Evolutionary conservation across 2,113 vertebrate genomes (phyloP).

Genomic region (Eubucco bourcierii): DNA sequence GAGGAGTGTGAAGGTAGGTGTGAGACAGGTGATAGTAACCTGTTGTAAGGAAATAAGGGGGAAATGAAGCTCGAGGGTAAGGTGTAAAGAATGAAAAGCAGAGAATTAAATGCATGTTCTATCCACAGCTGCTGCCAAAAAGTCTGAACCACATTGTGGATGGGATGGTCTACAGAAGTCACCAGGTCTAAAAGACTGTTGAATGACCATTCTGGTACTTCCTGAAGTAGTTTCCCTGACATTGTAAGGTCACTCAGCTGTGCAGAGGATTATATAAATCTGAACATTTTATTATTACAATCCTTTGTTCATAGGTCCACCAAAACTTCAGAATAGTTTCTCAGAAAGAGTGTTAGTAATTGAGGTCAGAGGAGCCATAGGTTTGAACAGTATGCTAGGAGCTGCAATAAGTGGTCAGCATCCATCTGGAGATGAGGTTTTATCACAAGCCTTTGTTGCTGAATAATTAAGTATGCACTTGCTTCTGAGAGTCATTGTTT

Average conservation of each 20-base stretch:
- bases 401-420: constrained; percentile 1
- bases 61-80: neutral
- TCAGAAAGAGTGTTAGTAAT: constrained; percentile 48
- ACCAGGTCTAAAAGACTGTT: neutral
- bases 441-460: constrained; percentile 9
- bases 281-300: neutral
- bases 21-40: neutral
- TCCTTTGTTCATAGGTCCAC: neutral
- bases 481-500: neutral
- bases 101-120: neutral
- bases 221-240: neutral
- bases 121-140: neutral
- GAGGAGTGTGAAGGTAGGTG: neutral
- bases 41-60: neutral
- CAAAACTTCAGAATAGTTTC: constrained; percentile 9
- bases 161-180: neutral
- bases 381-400: neutral
- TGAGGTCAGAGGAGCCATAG: constrained; percentile 34
- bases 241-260: constrained; percentile 14
- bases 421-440: constrained; percentile 34
- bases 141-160: fast-evolving
- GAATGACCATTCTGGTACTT: neutral
- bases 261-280: constrained; percentile 42
- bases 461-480: constrained; percentile 34
- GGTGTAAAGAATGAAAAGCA: neutral